Evolutionary conservation across 2,797 vertebrate species (phyloP), one percentile per base, ranked within the genome.

Genomic region (Clarias platycephalus): DNA sequence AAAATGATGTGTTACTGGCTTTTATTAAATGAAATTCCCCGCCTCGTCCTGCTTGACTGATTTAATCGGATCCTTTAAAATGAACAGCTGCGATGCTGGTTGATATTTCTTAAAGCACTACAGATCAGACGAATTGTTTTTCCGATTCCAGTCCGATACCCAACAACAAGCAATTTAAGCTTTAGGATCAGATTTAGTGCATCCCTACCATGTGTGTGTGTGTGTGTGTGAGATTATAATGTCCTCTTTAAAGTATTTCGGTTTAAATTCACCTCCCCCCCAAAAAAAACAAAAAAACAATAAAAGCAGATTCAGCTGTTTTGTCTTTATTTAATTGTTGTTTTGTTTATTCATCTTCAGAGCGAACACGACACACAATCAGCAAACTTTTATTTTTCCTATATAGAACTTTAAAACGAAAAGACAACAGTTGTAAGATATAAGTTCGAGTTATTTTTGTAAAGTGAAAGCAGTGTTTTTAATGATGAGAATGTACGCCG

Each of bases 371-470:
- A 20, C 60, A 40, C 24, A 10, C 37, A 31, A 26, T 64, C 77
- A 64, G 82, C 86, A 87, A 87, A 90, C 82, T 84, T 85, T n/a
- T n/a, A 24, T 84, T 89, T 89, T 94, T 93, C 94, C 86, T 94
- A 93, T 94, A 93, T 86, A 88, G 72, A 34, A 68, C 57, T 8
- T 78, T 80, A 82, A 87, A 76, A 57, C 49, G 22, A 20, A 84
- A 82, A 81, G 84, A 88, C 87, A 91, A 77, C 40, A 85, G 91
- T 90, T 93, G 93, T 94, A 93, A 85, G 93, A 93, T 49, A 94
- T 93, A 89, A 89, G 92, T 93, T 89, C 91, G 75, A 90, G 92
- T 95, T 95, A 95, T 95, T 95, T 96, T 96, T 95, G 90, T 95
- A 95, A 92, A 91, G 89, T 91, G 89, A 90, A 90, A 90, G 31